Evolutionary conservation across 2,888 invertebrate species (phyloP).

Genomic region (Thera obeliscata): DNA sequence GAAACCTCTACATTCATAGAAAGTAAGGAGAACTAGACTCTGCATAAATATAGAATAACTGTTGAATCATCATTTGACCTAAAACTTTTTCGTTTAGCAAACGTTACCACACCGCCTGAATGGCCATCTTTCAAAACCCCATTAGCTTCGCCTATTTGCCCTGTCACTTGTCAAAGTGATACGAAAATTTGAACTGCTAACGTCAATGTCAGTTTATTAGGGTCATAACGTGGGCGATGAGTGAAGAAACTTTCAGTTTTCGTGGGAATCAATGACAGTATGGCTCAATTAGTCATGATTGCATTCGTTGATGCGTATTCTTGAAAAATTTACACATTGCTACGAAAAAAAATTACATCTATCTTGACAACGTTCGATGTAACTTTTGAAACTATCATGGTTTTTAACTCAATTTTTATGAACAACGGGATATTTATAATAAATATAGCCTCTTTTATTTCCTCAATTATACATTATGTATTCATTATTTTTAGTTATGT

Average conservation of each 20-base stretch:
- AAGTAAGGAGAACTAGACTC: not conserved
- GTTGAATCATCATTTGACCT: not conserved
- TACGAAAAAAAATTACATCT: too few relatives aligned
- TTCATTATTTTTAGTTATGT: too few relatives aligned
- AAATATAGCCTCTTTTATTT: too few relatives aligned
- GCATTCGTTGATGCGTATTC: not conserved
- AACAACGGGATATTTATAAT: too few relatives aligned
- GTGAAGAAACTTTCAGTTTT: conserved; percentile 42
- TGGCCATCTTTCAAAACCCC: conserved; percentile 29
- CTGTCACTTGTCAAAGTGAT: conserved; percentile 33
- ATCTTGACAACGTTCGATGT: too few relatives aligned
- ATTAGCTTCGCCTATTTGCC: conserved; percentile 28
- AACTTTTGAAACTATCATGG: too few relatives aligned
- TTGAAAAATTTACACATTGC: too few relatives aligned
- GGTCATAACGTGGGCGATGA: conserved; percentile 47
- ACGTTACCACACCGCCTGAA: conserved; percentile 8
- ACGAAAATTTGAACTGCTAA: conserved; percentile 46
- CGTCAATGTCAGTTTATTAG: conserved; percentile 49
- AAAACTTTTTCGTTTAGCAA: conserved; percentile 8
- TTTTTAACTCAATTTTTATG: too few relatives aligned
- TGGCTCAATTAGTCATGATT: conserved; percentile 23
- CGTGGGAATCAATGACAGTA: conserved; percentile 31
- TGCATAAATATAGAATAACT: not conserved
- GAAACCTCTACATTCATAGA: too few relatives aligned
- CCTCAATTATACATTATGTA: too few relatives aligned